These are phyloP conservation scores for Lumbricus terrestris DNA, from an alignment of 2,888 invertebrate genomes.

Conservation along the genomic window DNA sequence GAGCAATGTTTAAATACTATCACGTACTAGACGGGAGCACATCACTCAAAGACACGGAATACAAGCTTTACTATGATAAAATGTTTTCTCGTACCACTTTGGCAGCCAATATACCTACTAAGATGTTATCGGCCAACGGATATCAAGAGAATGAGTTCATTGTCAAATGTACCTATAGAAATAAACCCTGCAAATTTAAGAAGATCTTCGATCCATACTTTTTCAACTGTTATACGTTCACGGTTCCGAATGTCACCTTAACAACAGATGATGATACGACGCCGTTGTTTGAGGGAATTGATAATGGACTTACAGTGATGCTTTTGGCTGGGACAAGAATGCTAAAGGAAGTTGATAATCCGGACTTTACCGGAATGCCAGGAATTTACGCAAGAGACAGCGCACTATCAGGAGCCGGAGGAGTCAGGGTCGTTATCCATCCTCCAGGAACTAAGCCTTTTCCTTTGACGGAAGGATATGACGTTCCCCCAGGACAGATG, in stretches of 20 bases:
- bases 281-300: conserved; percentile 38
- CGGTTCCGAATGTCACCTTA: conserved; percentile 24
- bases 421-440: conserved; percentile 26
- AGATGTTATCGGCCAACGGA: conserved; percentile 5
- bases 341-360: conserved; percentile 32
- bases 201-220: conserved; percentile 41
- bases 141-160: conserved; percentile 36
- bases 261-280: conserved; percentile 22
- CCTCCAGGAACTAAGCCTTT: neutral
- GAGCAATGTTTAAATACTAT: neutral
- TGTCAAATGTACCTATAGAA: conserved; percentile 40
- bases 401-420: conserved; percentile 33
- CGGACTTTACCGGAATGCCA: conserved; percentile 32
- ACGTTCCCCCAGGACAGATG: neutral
- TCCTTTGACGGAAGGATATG: neutral
- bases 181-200: conserved; percentile 38
- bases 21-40: neutral
- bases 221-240: conserved; percentile 43
- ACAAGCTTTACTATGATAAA: neutral
- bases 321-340: conserved; percentile 39
- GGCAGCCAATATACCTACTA: neutral
- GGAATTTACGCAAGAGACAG: conserved; percentile 34
- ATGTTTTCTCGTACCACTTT: neutral
- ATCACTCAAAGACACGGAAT: neutral
- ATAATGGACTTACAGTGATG: conserved; percentile 39